A percentile compares a stretch with the other conserved stretches of the same genome.
phyloP scores from a whole-genome alignment of 2,888 invertebrate genomes.

The Autographa gamma region DNA sequence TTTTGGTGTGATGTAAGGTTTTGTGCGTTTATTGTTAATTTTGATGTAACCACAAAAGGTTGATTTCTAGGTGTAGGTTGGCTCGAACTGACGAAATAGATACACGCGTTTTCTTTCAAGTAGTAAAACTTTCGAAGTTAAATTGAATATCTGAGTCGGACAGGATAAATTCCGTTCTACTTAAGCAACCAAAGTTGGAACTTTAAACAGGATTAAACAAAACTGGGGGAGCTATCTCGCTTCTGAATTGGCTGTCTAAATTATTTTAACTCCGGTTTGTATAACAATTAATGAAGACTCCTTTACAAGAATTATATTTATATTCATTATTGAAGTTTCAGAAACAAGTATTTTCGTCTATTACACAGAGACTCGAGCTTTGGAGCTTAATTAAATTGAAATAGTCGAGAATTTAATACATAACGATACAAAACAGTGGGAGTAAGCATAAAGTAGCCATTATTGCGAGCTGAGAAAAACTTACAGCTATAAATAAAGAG shows the following conservation, averaged over 20 bases:
- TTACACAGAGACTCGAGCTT: slow-evolving; percentile 11
- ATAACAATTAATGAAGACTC: slow-evolving; percentile 21
- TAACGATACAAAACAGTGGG: slow-evolving; percentile 30
- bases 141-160: slow-evolving; percentile 22
- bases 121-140: slow-evolving; percentile 23
- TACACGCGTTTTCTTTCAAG: background rate
- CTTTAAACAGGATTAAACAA: slow-evolving; percentile 46
- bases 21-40: slow-evolving; percentile 23
- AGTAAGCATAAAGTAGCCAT: slow-evolving; percentile 43
- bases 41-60: slow-evolving; percentile 32
- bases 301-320: slow-evolving; percentile 26
- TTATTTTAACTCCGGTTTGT: slow-evolving; percentile 32
- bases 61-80: slow-evolving; percentile 7
- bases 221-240: slow-evolving; percentile 32
- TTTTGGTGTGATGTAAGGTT: slow-evolving; percentile 57
- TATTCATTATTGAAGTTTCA: slow-evolving; percentile 13
- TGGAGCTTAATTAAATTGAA: slow-evolving; percentile 20
- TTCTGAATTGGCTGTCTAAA: slow-evolving; percentile 40
- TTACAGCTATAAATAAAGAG: slow-evolving; percentile 77
- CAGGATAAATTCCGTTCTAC: slow-evolving; percentile 35
- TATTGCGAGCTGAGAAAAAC: slow-evolving; percentile 60
- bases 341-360: slow-evolving; percentile 15
- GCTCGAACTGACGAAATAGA: slow-evolving; percentile 2
- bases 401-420: slow-evolving; percentile 26
- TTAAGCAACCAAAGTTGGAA: slow-evolving; percentile 39